Evolutionary conservation across 2,888 invertebrate species (phyloP), one percentile per base, ranked within the genome.

Genomic region (Diploptera punctata): DNA sequence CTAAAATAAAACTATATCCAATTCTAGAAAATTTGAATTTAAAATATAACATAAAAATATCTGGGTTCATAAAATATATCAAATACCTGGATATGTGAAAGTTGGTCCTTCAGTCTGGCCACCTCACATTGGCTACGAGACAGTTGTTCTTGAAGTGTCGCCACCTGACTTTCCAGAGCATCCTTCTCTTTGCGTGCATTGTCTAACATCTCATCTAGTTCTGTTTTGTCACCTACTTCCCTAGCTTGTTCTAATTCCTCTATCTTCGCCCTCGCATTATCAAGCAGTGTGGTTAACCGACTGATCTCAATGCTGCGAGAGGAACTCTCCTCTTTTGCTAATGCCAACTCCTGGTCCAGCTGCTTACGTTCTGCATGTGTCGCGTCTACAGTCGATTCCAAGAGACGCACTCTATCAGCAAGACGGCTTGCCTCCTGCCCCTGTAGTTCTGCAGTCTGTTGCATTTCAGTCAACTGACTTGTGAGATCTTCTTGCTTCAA

Each of bases 261-360:
- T 74, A 93, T 91, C 84, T 96, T 95, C 3, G 93, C 91, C 79
- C 93, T 89, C 7, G 95, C 95, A 81, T 93, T 93, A 75, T 95
- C 95, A 19, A 96, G 84, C 72, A 94, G 83, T 67, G 93, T 93
- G 19, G 89, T 89, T 76, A 94, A 85, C 61, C 93, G 87, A 78
- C 90, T 89, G 62, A 94, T 88, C 84, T 97, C 96, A 76, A 94
- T 93, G 79, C 91, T 90, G 26, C 91, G 86, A 73, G 91, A 91
- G 2, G 90, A 90, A 38, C 91, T 88, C 76, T 91, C 88, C 79
- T 95, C 94, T 76, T 90, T 89, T 68, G 92, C 89, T 74, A 88
- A 86, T 10, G 88, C 87, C 74, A 93, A 84, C 78, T 94, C 93
- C 44, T 88, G 86, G 78, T 95, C 95, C 77, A 91, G 84, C 76